phyloP scores from a whole-genome alignment of 2,888 invertebrate species.

The Elegia similella region DNA sequence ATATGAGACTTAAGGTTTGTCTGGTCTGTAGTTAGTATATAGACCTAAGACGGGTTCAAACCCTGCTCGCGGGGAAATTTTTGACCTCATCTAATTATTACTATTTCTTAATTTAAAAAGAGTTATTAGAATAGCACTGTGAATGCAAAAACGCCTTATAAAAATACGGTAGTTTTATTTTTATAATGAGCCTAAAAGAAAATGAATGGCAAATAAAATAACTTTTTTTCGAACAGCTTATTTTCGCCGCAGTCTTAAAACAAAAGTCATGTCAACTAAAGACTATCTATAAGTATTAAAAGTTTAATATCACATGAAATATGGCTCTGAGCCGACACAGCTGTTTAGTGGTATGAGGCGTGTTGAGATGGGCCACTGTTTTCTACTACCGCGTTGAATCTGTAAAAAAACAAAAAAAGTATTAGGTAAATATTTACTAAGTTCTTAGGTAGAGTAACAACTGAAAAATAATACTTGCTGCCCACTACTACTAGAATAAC shows the following conservation, averaged over 20 bases:
- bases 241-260: constrained; percentile 80
- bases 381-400: constrained; percentile 79
- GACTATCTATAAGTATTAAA: constrained; percentile 73
- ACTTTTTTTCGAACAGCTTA: constrained; percentile 65
- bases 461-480: too few relatives aligned
- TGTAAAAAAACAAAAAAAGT: constrained; percentile 39
- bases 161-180: too few relatives aligned
- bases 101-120: too few relatives aligned
- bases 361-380: constrained; percentile 73
- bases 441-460: too few relatives aligned
- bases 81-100: too few relatives aligned
- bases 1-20: too few relatives aligned
- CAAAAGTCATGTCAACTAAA: constrained; percentile 72
- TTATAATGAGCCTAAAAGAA: neutral
- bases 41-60: too few relatives aligned
- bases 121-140: too few relatives aligned
- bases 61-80: too few relatives aligned
- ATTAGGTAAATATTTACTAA: neutral
- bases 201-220: constrained; percentile 7
- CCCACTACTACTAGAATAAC: too few relatives aligned
- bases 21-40: too few relatives aligned
- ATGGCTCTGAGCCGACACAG: constrained; percentile 41
- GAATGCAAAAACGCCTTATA: too few relatives aligned
- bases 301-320: constrained; percentile 77
- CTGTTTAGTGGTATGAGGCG: constrained; percentile 62